phyloP scores from a whole-genome alignment of 2,888 invertebrate genomes.

The Tethea ocularis region DNA sequence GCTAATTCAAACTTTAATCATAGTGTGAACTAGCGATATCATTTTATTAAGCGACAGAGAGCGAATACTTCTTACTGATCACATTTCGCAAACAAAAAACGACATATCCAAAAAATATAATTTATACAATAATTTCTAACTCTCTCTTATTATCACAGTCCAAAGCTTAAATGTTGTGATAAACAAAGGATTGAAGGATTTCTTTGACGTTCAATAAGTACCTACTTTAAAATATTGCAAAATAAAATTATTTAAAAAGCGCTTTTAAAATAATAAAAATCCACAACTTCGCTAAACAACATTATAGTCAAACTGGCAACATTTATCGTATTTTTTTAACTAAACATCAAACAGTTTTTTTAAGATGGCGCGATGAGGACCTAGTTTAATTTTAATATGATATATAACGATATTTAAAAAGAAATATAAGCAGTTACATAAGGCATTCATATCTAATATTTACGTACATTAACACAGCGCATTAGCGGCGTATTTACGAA shows the following conservation, averaged over 20 bases:
- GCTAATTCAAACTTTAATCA: slow-evolving; percentile 25
- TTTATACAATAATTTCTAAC: slow-evolving; percentile 50
- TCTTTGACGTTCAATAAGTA: slow-evolving; percentile 9
- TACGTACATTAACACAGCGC: neutral
- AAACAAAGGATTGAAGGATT: slow-evolving; percentile 24
- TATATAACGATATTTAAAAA: neutral
- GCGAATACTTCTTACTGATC: slow-evolving; percentile 39
- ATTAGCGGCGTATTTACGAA: neutral
- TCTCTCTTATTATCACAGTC: slow-evolving; percentile 79
- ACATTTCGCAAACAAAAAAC: slow-evolving; percentile 47
- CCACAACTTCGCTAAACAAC: neutral
- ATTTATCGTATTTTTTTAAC: neutral
- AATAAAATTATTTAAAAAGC: neutral
- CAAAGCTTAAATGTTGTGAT: slow-evolving; percentile 64
- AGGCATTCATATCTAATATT: neutral
- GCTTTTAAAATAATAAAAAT: neutral
- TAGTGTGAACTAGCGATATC: slow-evolving; percentile 29
- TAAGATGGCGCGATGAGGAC: neutral
- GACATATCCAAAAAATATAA: slow-evolving; percentile 53
- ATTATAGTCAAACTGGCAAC: neutral
- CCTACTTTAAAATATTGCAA: neutral
- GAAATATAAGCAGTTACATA: neutral
- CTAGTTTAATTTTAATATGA: neutral
- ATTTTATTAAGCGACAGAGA: slow-evolving; percentile 48
- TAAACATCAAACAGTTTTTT: neutral